phyloP scores from a whole-genome alignment of 2,888 invertebrate genomes.

The Hyalella azteca region DNA sequence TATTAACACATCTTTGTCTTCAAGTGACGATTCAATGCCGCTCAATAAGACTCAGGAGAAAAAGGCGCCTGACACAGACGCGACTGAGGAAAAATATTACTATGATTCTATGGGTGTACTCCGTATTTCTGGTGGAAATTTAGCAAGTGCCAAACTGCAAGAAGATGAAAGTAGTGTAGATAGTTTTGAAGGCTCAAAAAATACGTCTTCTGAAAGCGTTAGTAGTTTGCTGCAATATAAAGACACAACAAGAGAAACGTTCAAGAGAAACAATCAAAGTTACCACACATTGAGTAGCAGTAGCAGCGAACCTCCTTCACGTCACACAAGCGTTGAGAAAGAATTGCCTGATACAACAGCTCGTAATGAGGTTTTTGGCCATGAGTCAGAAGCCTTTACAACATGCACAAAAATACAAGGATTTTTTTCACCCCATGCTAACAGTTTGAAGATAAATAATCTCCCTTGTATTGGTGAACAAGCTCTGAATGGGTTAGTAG shows the following conservation, averaged over 20 bases:
- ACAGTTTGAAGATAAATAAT: too few species aligned
- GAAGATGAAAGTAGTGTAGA: background rate
- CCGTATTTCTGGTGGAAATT: background rate
- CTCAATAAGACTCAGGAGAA: too few species aligned
- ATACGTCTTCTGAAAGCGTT: background rate
- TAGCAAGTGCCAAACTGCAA: too few species aligned
- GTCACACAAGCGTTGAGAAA: background rate
- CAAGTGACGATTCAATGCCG: too few species aligned
- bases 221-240: background rate
- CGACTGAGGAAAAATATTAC: conserved; percentile 28
- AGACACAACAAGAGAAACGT: background rate
- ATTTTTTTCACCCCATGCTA: background rate
- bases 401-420: background rate
- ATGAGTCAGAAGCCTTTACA: background rate
- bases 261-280: background rate
- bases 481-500: too few species aligned
- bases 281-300: background rate
- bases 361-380: background rate
- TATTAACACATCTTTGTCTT: too few species aligned
- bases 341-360: background rate
- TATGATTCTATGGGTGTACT: conserved; percentile 36
- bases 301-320: background rate
- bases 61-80: background rate
- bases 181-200: background rate
- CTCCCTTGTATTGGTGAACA: too few species aligned